phyloP scores from a whole-genome alignment of 2,888 invertebrate genomes.

The Uloborus plumipes region DNA sequence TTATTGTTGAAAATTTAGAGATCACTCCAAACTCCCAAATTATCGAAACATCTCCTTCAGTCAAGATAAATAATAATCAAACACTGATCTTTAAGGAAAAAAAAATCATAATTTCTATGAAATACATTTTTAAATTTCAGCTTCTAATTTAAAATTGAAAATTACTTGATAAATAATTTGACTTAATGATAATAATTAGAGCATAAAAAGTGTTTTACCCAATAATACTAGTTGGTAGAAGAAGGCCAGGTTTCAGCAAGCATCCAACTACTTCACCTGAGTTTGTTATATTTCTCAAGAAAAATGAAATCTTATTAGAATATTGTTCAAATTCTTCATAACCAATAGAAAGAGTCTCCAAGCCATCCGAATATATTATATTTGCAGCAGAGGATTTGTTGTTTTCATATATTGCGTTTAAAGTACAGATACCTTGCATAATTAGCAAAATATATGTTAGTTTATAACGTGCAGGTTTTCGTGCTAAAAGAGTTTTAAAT shows the following conservation, averaged over 20 bases:
- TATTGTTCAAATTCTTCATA: neutral
- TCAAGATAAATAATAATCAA: neutral
- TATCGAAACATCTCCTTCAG: too few species aligned
- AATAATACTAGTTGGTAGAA: conserved; percentile 27
- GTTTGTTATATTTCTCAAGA: neutral
- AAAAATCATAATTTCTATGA: neutral
- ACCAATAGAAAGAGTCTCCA: neutral
- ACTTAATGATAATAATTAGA: too few species aligned
- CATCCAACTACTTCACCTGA: conserved; percentile 11
- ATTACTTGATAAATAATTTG: neutral
- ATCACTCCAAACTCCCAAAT: too few species aligned
- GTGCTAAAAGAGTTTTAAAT: too few species aligned
- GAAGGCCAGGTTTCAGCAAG: conserved; percentile 14
- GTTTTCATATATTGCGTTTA: conserved; percentile 17
- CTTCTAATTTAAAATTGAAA: neutral
- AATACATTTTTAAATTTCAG: neutral
- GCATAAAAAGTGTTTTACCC: conserved; percentile 10
- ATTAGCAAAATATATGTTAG: too few species aligned
- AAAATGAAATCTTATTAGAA: neutral
- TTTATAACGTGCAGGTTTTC: too few species aligned
- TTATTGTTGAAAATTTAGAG: too few species aligned
- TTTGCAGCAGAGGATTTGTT: neutral
- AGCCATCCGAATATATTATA: conserved; percentile 27
- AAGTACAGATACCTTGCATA: conserved; percentile 1
- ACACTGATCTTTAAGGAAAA: neutral